phyloP scores from a whole-genome alignment of 2,797 vertebrate species.

The Coregonus ussuriensis region DNA sequence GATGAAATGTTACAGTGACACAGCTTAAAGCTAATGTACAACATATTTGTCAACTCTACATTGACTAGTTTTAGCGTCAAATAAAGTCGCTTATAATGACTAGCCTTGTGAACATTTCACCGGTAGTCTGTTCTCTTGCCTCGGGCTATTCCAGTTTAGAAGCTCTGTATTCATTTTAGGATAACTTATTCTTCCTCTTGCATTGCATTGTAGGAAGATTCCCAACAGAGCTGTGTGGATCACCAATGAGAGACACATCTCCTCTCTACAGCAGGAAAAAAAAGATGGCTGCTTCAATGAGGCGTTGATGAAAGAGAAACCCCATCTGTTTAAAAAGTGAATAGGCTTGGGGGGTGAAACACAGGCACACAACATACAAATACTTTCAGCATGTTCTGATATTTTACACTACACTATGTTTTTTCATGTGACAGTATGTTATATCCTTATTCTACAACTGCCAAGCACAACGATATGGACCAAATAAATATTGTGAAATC shows the following conservation, averaged over 20 bases:
- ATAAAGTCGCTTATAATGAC: not conserved
- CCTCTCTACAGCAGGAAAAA: too few relatives aligned
- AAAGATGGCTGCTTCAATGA: too few relatives aligned
- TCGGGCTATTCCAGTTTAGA: not conserved
- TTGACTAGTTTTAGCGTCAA: not conserved
- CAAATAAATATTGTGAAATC: too few relatives aligned
- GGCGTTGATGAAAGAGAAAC: too few relatives aligned
- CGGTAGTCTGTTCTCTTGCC: not conserved
- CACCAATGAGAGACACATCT: not conserved
- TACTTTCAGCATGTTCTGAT: too few relatives aligned
- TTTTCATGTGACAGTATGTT: too few relatives aligned
- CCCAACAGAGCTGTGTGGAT: conserved; percentile 1
- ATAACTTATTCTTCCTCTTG: not conserved
- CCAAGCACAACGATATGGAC: not conserved
- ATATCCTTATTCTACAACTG: not conserved
- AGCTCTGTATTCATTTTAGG: not conserved
- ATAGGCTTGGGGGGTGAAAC: too few relatives aligned
- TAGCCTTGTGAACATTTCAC: conserved; percentile 9
- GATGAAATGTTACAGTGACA: not conserved
- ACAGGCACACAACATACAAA: too few relatives aligned
- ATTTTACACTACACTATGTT: too few relatives aligned
- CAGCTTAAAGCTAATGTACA: not conserved
- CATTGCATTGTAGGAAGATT: conserved; percentile 5
- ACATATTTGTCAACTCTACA: conserved; percentile 19
- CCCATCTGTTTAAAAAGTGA: too few relatives aligned